These are phyloP conservation scores for Marmota flaviventris DNA, from an alignment of 2,113 vertebrate genomes.

Conservation along the genomic window DNA sequence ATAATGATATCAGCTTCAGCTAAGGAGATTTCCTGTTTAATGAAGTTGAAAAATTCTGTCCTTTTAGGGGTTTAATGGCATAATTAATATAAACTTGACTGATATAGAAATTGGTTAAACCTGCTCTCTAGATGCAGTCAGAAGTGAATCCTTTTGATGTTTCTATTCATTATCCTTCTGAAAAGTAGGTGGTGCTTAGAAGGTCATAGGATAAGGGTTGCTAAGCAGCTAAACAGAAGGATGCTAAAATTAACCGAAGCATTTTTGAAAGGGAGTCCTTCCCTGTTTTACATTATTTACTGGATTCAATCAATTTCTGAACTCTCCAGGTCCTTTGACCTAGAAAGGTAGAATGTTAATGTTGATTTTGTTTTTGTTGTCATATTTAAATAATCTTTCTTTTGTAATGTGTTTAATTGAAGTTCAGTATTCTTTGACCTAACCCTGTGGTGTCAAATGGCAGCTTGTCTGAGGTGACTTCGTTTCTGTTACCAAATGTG, in stretches of 20 bases:
- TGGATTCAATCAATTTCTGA: constrained; percentile 75
- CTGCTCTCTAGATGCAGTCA: constrained; percentile 79
- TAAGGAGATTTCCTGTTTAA: constrained; percentile 61
- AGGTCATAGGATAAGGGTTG: constrained; percentile 94
- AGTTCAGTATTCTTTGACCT: constrained; percentile 74
- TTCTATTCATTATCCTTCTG: constrained; percentile 91
- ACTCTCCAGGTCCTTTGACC: constrained; percentile 46
- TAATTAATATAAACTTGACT: constrained; percentile 61
- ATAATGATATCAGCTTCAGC: constrained; percentile 36
- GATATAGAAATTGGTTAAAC: constrained; percentile 67
- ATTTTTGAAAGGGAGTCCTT: constrained; percentile 86
- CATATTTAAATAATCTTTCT: constrained; percentile 69
- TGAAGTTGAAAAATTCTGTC: constrained; percentile 33
- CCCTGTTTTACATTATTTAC: constrained; percentile 72
- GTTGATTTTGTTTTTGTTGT: constrained; percentile 66
- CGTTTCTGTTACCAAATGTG: constrained; percentile 70
- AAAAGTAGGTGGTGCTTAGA: constrained; percentile 92
- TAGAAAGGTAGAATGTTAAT: constrained; percentile 13
- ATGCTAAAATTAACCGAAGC: constrained; percentile 93
- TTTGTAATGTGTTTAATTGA: constrained; percentile 79
- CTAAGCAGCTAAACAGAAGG: constrained; percentile 93
- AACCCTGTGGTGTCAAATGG: constrained; percentile 84
- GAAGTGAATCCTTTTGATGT: constrained; percentile 87
- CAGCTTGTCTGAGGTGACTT: constrained; percentile 83
- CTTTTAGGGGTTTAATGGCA: constrained; percentile 8